Evolutionary conservation across 2,888 invertebrate genomes (phyloP).

Genomic region (Pollenia labialis): DNA sequence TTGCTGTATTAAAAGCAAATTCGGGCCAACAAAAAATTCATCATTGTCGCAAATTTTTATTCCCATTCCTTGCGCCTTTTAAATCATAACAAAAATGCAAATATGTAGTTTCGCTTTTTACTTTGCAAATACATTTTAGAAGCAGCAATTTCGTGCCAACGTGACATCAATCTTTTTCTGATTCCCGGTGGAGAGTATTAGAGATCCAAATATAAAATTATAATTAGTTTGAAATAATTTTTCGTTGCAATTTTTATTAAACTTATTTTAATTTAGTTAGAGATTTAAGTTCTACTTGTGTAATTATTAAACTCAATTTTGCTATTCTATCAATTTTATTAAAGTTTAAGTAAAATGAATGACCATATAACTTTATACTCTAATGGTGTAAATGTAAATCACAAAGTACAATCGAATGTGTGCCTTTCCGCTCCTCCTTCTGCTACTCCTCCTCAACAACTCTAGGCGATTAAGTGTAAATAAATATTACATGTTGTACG

Average conservation of each 20-base stretch:
- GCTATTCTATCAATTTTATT: constrained; percentile 34
- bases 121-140: too few relatives aligned
- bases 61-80: too few relatives aligned
- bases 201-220: too few relatives aligned
- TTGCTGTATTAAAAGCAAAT: too few relatives aligned
- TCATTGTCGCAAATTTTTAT: too few relatives aligned
- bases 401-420: constrained; percentile 13
- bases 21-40: too few relatives aligned
- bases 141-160: too few relatives aligned
- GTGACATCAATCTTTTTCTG: too few relatives aligned
- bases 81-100: too few relatives aligned
- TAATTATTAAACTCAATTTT: constrained; percentile 16
- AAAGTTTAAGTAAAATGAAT: constrained; percentile 55
- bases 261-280: neutral
- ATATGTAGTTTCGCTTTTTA: too few relatives aligned
- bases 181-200: too few relatives aligned
- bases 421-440: constrained; percentile 7
- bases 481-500: constrained; percentile 64
- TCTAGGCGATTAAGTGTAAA: constrained; percentile 55
- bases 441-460: constrained; percentile 34
- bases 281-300: neutral
- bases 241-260: neutral
- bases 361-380: constrained; percentile 52
- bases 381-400: constrained; percentile 53
- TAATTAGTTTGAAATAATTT: too few relatives aligned